Base-by-base conservation (phyloP, 2,888 invertebrate species). In the Carterocephalus palaemon region DNA sequence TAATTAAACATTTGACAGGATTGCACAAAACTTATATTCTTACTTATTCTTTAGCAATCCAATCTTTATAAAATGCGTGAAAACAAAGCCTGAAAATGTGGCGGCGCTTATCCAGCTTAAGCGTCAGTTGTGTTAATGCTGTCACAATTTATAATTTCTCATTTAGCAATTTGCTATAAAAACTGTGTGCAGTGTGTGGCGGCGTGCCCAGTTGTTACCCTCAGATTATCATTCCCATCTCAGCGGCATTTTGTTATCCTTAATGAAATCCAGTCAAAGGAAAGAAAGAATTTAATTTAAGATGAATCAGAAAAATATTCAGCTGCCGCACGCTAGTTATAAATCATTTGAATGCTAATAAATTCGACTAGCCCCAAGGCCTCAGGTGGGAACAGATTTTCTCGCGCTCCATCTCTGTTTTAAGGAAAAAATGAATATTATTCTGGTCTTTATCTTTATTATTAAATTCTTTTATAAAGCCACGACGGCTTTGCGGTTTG, bases 261-360 rank as follows among this genome's bases (percentile, higher is more conserved):
- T 83, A 84, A 85, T 83, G 82, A 84, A 85, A 84, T 79, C 79
- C 78, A 74, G 73, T 78, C 79, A 83, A 84, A 84, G 80, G 80
- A 79, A 84, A 79, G 79, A 83, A 84, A 85, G 79, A 86, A 84
- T 84, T 85, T 84, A 83, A 84, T 85, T 86, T 84, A 82, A 81
- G 81, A 73, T 74, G 83, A 83, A 85, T 86, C 83, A 80, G 82
- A 83, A 83, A n/a, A 82, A 83, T 84, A 82, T 84, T 83, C 84
- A 83, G 80, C 80, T 80, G 80, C 81, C 79, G 72, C 77, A 75
- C 68, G 78, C 83, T 83, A 84, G 84, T 85, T 85, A 85, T 86
- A 84, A 86, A 86, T 86, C 83, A 84, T 86, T 85, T 85, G 83
- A 84, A 86, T 86, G 85, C 83, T 86, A 86, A 86, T 86, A 84